phyloP scores from a whole-genome alignment of 1,140 invertebrate genomes.

The Nixonia krombeini region DNA sequence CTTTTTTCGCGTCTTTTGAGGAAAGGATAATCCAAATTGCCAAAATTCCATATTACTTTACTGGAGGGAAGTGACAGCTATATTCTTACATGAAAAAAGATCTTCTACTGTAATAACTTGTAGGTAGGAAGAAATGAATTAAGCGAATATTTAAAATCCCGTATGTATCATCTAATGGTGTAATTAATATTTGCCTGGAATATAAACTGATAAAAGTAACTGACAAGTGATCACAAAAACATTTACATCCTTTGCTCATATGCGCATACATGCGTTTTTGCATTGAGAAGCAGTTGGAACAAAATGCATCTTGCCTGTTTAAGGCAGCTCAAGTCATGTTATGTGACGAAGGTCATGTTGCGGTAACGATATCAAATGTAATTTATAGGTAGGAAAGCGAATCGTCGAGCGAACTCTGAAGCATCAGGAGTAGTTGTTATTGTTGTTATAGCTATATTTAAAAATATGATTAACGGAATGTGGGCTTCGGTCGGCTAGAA shows the following conservation, averaged over 20 bases:
- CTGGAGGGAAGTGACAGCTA: not conserved
- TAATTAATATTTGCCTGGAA: not conserved
- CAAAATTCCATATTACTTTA: not conserved
- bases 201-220: not conserved
- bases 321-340: conserved; percentile 2
- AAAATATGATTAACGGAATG: not conserved
- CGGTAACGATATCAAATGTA: not conserved
- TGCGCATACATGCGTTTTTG: not conserved
- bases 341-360: not conserved
- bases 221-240: not conserved
- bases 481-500: not conserved
- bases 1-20: not conserved
- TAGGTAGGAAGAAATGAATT: not conserved
- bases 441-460: conserved; percentile 13
- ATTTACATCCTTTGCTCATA: conserved; percentile 4
- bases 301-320: conserved; percentile 3
- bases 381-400: not conserved
- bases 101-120: not conserved
- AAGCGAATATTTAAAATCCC: not conserved
- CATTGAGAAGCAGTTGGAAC: not conserved
- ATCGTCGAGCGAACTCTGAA: not conserved
- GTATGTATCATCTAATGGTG: not conserved
- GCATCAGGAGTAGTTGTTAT: conserved; percentile 4
- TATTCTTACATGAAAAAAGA: not conserved
- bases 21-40: not conserved